Evolutionary conservation across 2,797 vertebrate genomes (phyloP).

Genomic region (Steatocranus sp.): DNA sequence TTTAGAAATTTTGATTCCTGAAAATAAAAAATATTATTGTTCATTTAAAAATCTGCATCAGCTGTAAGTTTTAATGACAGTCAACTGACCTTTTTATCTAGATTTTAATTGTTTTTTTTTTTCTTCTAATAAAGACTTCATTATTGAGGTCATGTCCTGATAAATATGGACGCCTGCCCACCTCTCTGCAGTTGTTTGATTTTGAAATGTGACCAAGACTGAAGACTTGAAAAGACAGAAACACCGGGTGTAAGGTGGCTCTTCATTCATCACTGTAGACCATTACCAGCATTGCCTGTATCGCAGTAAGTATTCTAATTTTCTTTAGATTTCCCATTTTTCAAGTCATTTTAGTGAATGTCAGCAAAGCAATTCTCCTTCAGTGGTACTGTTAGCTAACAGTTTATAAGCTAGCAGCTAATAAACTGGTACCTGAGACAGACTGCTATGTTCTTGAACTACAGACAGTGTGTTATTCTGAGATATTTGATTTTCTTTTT

Average conservation of each 20-base stretch:
- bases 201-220: background rate
- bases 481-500: background rate
- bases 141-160: background rate
- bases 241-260: background rate
- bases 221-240: background rate
- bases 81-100: background rate
- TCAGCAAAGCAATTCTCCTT: background rate
- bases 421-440: background rate
- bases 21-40: background rate
- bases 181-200: background rate
- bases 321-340: background rate
- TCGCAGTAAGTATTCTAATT: background rate
- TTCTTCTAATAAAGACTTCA: background rate
- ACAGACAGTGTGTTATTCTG: background rate
- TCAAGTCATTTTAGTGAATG: background rate
- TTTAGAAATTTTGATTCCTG: background rate
- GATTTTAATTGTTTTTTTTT: accelerated
- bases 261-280: background rate
- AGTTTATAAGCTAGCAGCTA: background rate
- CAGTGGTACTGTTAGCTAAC: background rate
- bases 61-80: background rate
- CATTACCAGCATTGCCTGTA: accelerated
- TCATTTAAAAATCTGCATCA: background rate
- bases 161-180: background rate
- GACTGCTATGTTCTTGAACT: background rate